Evolutionary conservation across 2,797 vertebrate species (phyloP).

Genomic region (Eptatretus atami): DNA sequence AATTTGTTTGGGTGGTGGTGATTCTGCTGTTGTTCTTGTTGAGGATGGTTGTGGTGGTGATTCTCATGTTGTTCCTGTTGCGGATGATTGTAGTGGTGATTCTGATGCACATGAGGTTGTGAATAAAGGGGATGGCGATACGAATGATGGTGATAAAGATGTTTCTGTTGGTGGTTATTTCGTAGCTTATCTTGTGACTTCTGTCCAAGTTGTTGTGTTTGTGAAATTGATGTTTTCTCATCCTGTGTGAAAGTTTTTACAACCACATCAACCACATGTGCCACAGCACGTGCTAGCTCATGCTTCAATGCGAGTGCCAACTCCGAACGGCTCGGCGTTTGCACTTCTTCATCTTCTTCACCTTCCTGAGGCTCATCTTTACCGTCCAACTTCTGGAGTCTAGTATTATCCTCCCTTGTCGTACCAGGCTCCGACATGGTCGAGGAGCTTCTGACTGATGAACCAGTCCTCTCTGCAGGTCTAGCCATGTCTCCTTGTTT

Average conservation of each 20-base stretch:
- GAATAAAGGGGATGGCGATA: not conserved
- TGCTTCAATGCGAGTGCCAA: slow-evolving; percentile 2
- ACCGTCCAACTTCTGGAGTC: too few species aligned
- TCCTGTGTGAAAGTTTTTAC: not conserved
- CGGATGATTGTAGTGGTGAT: not conserved
- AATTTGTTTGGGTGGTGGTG: not conserved
- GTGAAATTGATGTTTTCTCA: not conserved
- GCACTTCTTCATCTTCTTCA: not conserved
- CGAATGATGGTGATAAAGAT: not conserved
- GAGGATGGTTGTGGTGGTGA: not conserved
- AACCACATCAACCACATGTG: slow-evolving; percentile 1
- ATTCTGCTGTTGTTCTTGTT: not conserved
- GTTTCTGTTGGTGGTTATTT: not conserved
- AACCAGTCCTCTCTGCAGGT: too few species aligned
- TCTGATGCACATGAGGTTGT: not conserved
- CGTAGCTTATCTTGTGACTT: too few species aligned
- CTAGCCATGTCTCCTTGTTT: not conserved
- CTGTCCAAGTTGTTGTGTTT: not conserved
- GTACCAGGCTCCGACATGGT: too few species aligned
- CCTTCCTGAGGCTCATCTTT: not conserved
- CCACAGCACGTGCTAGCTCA: not conserved
- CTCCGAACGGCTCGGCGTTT: not conserved
- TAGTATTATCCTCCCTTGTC: too few species aligned
- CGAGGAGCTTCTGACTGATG: too few species aligned
- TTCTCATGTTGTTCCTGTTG: not conserved